A percentile compares a stretch with the other conserved stretches of the same genome.
Conservation (phyloP, 2,888 invertebrate genomes). For the Alviniconcha strummeri region DNA sequence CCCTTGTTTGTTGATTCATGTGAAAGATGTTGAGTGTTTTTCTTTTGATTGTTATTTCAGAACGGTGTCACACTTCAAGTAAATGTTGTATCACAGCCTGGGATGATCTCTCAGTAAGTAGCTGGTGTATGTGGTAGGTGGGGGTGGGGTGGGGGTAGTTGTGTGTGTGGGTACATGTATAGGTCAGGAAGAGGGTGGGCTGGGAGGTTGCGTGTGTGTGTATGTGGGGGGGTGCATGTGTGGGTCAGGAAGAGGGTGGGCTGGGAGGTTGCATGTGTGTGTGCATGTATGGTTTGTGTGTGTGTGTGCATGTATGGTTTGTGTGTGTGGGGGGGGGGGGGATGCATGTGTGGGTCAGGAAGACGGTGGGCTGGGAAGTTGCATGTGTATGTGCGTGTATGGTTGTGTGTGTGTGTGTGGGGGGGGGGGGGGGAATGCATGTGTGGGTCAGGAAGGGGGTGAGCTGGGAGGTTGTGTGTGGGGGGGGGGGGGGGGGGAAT, state of each 20-base stretch:
- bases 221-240: neutral
- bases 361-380: too few relatives aligned
- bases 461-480: too few relatives aligned
- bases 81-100: constrained; percentile 76
- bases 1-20: too few relatives aligned
- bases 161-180: constrained; percentile 2
- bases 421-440: constrained; percentile 6
- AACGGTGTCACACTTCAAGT: constrained; percentile 79
- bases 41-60: constrained; percentile 64
- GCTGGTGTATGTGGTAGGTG: neutral
- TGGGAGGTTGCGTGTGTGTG: neutral
- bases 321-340: constrained; percentile 19
- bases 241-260: neutral
- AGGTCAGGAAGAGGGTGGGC: too few relatives aligned
- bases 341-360: too few relatives aligned
- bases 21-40: too few relatives aligned
- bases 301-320: neutral
- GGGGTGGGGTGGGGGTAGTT: too few relatives aligned
- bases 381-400: constrained; percentile 7
- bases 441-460: neutral
- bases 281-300: neutral
- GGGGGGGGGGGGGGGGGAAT: too few relatives aligned
- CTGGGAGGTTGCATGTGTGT: neutral
- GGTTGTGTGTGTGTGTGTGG: constrained; percentile 13
- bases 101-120: constrained; percentile 78